Conservation (phyloP, 2,888 invertebrate genomes). For the Drosophila testacea region DNA sequence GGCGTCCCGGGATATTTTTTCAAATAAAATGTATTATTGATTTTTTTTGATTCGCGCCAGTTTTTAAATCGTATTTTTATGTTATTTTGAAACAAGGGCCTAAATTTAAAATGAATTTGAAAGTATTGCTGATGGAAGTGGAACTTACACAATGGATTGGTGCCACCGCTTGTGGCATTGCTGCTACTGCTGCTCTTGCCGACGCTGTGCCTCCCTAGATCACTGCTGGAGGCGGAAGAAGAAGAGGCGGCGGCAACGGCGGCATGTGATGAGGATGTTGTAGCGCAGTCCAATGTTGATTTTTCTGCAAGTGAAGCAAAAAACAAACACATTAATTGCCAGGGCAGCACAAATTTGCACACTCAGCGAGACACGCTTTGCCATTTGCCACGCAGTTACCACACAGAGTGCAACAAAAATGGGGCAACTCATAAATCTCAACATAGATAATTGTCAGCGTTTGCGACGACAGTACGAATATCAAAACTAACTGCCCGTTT, state of each 20-base stretch:
- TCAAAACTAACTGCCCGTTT: constrained; percentile 75
- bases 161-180: constrained; percentile 40
- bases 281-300: constrained; percentile 81
- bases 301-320: constrained; percentile 76
- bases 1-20: too few species aligned
- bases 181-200: constrained; percentile 77
- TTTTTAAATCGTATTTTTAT: too few species aligned
- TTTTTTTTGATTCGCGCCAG: too few species aligned
- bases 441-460: constrained; percentile 78
- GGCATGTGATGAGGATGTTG: constrained; percentile 73
- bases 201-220: constrained; percentile 70
- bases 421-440: constrained; percentile 71
- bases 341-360: constrained; percentile 73
- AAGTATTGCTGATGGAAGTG: neutral
- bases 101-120: neutral
- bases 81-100: neutral
- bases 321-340: constrained; percentile 68
- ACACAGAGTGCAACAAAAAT: constrained; percentile 27
- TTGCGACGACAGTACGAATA: constrained; percentile 40
- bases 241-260: constrained; percentile 53
- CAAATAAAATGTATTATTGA: too few species aligned
- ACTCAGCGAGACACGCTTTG: constrained; percentile 71
- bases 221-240: constrained; percentile 60
- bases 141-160: constrained; percentile 77
- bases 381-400: constrained; percentile 57